These are phyloP conservation scores for Varecia variegata DNA, from an alignment of 2,797 vertebrate species.

Conservation along the genomic window DNA sequence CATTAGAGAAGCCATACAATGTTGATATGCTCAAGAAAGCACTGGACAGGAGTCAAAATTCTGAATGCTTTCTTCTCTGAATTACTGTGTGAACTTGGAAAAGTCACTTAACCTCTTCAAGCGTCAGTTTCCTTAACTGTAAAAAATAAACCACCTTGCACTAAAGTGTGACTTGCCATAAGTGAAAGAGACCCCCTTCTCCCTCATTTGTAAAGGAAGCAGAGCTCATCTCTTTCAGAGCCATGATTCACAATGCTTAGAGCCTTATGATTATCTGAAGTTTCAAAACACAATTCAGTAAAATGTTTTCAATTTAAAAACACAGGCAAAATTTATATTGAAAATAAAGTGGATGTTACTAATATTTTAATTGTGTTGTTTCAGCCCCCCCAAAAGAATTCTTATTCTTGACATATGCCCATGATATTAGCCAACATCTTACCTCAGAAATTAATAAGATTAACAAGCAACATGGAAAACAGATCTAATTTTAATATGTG, in stretches of 20 bases:
- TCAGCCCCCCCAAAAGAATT: not conserved
- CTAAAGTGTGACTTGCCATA: constrained; percentile 20
- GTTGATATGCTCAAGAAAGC: constrained; percentile 6
- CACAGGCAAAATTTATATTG: not conserved
- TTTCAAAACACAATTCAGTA: constrained; percentile 34
- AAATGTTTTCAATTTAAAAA: constrained; percentile 3
- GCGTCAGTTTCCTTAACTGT: constrained; percentile 50
- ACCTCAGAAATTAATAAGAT: constrained; percentile 46
- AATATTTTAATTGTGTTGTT: constrained; percentile 17
- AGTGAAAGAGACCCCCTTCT: not conserved
- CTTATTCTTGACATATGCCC: not conserved
- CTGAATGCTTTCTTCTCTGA: constrained; percentile 35
- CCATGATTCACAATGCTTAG: not conserved
- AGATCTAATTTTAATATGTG: not conserved
- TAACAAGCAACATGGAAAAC: constrained; percentile 8
- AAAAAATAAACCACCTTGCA: constrained; percentile 23
- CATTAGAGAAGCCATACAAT: not conserved
- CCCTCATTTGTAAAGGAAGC: not conserved
- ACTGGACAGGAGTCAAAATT: constrained; percentile 27
- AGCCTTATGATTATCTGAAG: not conserved
- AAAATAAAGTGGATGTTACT: not conserved
- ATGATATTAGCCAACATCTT: not conserved
- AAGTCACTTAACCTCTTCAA: constrained; percentile 56
- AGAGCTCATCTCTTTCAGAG: not conserved
- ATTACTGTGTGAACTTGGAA: constrained; percentile 44